Evolutionary conservation across 2,797 vertebrate genomes (phyloP).

Genomic region (Esox lucius): DNA sequence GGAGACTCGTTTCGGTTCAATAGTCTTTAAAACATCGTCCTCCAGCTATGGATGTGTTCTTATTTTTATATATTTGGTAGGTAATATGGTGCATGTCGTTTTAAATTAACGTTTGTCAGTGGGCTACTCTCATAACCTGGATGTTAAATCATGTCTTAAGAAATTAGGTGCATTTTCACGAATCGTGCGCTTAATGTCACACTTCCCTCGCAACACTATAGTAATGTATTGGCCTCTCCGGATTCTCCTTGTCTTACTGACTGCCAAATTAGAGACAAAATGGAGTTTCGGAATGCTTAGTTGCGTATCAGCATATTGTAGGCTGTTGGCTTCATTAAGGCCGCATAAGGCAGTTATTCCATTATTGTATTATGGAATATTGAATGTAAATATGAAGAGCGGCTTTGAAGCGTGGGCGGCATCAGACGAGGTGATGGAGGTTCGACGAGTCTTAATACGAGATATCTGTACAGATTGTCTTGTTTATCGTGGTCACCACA

Average conservation of each 20-base stretch:
- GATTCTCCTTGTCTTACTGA: conserved; percentile 34
- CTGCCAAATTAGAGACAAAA: conserved; percentile 56
- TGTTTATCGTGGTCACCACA: conserved; percentile 48
- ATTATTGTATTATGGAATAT: conserved; percentile 54
- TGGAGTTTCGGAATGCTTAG: conserved; percentile 51
- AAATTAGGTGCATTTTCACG: conserved; percentile 24
- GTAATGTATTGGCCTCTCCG: conserved; percentile 9
- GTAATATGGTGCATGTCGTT: conserved; percentile 16
- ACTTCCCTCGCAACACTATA: background rate
- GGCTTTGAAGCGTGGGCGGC: conserved; percentile 53
- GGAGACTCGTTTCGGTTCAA: conserved; percentile 21
- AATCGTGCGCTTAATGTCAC: conserved; percentile 10
- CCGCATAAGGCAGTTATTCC: conserved; percentile 41
- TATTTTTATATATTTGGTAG: background rate
- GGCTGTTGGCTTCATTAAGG: conserved; percentile 14
- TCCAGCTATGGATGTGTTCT: background rate
- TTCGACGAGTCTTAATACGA: conserved; percentile 41
- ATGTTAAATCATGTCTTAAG: conserved; percentile 3
- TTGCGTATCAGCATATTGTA: conserved; percentile 31
- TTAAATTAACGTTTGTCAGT: conserved; percentile 26
- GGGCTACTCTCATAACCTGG: background rate
- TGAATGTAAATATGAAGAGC: conserved; percentile 48
- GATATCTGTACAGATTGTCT: conserved; percentile 53
- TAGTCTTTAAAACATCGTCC: background rate
- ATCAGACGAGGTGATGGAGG: conserved; percentile 31